Percentiles rank a stretch among this genome's conserved stretches.
Conservation (phyloP, 2,797 vertebrate genomes). For the Galago senegalensis region DNA sequence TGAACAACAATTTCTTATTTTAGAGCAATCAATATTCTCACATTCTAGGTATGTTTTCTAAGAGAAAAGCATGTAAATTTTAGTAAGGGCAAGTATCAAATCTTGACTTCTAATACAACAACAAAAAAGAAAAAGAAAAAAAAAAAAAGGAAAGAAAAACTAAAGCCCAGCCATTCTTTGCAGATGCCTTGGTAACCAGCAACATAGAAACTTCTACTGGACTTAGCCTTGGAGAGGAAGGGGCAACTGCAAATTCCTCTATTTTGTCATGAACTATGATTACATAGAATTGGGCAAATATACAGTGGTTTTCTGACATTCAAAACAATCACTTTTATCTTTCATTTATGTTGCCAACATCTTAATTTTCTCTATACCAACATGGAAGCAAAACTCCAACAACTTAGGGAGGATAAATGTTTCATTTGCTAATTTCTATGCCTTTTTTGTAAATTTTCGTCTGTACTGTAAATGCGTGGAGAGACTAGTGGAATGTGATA, state of each 20-base stretch:
- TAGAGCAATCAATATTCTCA: conserved; percentile 4
- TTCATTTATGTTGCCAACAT: background rate
- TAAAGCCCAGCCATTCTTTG: conserved; percentile 32
- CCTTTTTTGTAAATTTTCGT: conserved; percentile 20
- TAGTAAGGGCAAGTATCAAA: conserved; percentile 38
- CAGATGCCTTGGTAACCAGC: conserved; percentile 59
- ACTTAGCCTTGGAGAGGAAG: conserved; percentile 69
- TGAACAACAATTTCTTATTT: conserved; percentile 69
- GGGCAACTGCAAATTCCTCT: conserved; percentile 60
- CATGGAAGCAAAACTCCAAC: conserved; percentile 9
- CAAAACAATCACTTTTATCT: conserved; percentile 17
- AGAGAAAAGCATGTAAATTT: background rate
- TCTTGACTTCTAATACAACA: conserved; percentile 45
- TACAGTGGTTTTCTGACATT: conserved; percentile 6
- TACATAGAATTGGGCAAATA: conserved; percentile 41
- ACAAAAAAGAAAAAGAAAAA: background rate
- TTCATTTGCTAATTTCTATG: conserved; percentile 32
- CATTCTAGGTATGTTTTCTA: conserved; percentile 24
- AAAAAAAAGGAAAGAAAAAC: background rate
- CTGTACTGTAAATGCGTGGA: conserved; percentile 12
- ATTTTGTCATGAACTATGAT: conserved; percentile 45
- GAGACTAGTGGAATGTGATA: background rate
- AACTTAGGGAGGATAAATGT: background rate
- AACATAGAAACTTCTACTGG: conserved; percentile 52
- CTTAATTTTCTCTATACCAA: conserved; percentile 20